These are phyloP conservation scores for Scaeva pyrastri DNA, from an alignment of 2,888 invertebrate genomes.

Conservation along the genomic window DNA sequence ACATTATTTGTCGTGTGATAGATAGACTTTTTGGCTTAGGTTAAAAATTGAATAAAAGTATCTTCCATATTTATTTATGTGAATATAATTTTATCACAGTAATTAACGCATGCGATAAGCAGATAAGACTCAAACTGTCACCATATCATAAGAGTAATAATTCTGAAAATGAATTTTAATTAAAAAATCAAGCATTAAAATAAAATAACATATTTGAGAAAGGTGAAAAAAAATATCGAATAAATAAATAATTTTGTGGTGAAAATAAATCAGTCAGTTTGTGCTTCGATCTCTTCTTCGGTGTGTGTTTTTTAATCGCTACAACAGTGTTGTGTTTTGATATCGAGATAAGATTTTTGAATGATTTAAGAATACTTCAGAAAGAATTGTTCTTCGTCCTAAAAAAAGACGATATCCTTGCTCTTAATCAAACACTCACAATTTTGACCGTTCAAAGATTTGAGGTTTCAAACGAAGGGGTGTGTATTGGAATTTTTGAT, in stretches of 20 bases:
- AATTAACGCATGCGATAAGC: slow-evolving; percentile 41
- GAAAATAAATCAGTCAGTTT: slow-evolving; percentile 58
- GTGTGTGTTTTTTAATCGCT: slow-evolving; percentile 26
- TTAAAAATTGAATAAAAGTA: background rate
- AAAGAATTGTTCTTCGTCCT: too few species aligned
- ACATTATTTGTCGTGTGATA: background rate
- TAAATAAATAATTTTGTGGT: slow-evolving; percentile 53
- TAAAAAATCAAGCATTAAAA: slow-evolving; percentile 1
- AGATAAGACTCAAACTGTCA: slow-evolving; percentile 53
- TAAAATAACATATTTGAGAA: slow-evolving; percentile 36
- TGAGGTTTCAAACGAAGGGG: too few species aligned
- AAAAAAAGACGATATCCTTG: too few species aligned
- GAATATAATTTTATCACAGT: slow-evolving; percentile 46
- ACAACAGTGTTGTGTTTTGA: background rate
- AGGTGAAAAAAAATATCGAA: background rate
- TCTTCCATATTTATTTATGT: background rate
- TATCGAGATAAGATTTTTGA: background rate
- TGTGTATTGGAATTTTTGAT: too few species aligned
- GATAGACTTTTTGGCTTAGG: slow-evolving; percentile 8
- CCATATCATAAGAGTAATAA: slow-evolving; percentile 56
- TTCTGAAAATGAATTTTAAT: slow-evolving; percentile 53
- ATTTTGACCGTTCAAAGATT: too few species aligned
- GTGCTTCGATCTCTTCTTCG: slow-evolving; percentile 40
- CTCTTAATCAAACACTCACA: too few species aligned
- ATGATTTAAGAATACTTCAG: too few species aligned